Base-by-base conservation (phyloP, 2,797 vertebrate genomes). In the Echeneis naucrates region DNA sequence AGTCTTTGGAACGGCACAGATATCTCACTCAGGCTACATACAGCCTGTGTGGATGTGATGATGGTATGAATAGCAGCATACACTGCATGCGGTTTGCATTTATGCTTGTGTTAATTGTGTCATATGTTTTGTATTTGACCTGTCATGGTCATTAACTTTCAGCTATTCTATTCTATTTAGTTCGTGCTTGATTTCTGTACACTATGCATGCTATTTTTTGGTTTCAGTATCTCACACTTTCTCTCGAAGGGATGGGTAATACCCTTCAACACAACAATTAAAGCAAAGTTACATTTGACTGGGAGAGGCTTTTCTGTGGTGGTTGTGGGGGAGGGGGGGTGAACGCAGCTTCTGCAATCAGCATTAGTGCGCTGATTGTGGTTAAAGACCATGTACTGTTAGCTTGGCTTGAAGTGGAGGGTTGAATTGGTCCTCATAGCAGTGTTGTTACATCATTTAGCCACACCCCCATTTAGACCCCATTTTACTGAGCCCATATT, bases 401-500 rank as follows among this genome's bases (percentile, higher is more conserved):
- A 54, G 47, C 60, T 68, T 74, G 55, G 38, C 55, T 63, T 64
- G 24, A 44, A 54, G 58, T 53, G 47, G 68, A 48, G 44, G 59
- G 30, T 1, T 1, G 10, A 72, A 57, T 16, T 62, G 45, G 44
- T 42, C 56, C 79, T 72, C 53, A 84, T 68, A 80, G 68, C 4
- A 16, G 30, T 44, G 53, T 57, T 50, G 52, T 86, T 82, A 72
- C 81, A 81, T 87, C 70, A 85, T 79, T 83, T 65, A 64, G 52
- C 67, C 72, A 65, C 72, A 7, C 75, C 72, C 77, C 74, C 76
- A 8, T 54, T 61, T 37, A 77, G 72, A 86, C 80, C 84, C 81
- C 63, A 76, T 88, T 88, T 88, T 79, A 64, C 75, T 55, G 70
- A 76, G 76, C 82, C 81, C 74, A 70, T 75, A 35, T 77, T 80